phyloP scores from a whole-genome alignment of 2,797 vertebrate species.

The Myiothlypis chrysogaster region DNA sequence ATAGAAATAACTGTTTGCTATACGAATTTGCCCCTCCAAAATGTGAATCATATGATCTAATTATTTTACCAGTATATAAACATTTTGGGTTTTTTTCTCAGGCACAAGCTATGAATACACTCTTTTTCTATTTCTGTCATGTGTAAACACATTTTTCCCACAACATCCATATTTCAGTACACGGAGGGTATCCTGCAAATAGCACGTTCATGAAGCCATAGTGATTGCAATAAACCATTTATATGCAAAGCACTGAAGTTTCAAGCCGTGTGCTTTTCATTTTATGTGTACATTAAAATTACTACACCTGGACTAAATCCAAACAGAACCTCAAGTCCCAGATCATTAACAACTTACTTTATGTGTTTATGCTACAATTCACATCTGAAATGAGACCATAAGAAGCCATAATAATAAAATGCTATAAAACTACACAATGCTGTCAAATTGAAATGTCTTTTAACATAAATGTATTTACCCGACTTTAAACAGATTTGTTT shows the following conservation, averaged over 20 bases:
- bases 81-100: not conserved
- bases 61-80: not conserved
- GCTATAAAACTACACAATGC: not conserved
- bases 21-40: not conserved
- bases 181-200: not conserved
- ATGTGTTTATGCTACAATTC: not conserved
- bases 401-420: not conserved
- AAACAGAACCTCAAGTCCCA: not conserved
- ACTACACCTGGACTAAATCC: not conserved
- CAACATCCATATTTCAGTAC: not conserved
- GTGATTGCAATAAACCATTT: not conserved
- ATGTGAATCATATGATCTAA: not conserved
- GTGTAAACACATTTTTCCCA: conserved; percentile 29
- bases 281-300: not conserved
- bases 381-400: not conserved
- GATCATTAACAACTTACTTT: not conserved
- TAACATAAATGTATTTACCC: not conserved
- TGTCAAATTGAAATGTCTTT: not conserved
- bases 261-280: not conserved
- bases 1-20: not conserved
- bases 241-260: not conserved
- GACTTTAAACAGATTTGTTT: not conserved
- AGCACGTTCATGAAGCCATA: not conserved
- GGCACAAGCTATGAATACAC: not conserved
- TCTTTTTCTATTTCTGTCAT: conserved; percentile 32